A percentile compares a stretch with the other conserved stretches of the same genome.
These are phyloP conservation scores for Temnothorax unifasciatus DNA, from an alignment of 2,888 invertebrate species.

Conservation along the genomic window DNA sequence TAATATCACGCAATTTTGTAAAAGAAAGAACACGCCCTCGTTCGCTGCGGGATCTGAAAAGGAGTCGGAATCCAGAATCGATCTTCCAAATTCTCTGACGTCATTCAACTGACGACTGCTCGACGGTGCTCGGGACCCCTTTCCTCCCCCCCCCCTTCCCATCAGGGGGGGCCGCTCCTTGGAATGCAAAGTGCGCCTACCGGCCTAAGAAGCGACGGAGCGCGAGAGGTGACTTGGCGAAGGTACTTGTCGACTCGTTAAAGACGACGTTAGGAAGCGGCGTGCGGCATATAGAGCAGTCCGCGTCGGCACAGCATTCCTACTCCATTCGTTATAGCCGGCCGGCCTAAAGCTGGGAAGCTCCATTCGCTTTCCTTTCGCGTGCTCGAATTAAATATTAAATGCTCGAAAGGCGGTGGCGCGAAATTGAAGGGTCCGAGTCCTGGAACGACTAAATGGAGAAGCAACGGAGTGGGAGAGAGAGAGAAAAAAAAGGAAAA, in stretches of 20 bases:
- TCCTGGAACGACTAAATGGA: conserved; percentile 72
- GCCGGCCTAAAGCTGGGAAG: conserved; percentile 62
- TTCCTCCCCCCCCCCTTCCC: background rate
- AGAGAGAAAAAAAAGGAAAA: conserved; percentile 48
- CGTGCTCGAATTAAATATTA: conserved; percentile 80
- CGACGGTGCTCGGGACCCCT: conserved; percentile 51
- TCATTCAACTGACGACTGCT: conserved; percentile 50
- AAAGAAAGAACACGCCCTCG: conserved; percentile 25
- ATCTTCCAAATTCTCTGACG: conserved; percentile 59
- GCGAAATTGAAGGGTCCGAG: conserved; percentile 77
- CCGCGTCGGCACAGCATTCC: conserved; percentile 45
- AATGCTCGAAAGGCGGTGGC: conserved; percentile 79
- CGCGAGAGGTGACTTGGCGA: conserved; percentile 77
- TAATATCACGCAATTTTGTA: conserved; percentile 22
- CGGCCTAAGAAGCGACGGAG: conserved; percentile 71
- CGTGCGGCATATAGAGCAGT: conserved; percentile 82
- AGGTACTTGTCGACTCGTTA: conserved; percentile 83
- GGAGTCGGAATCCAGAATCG: conserved; percentile 62
- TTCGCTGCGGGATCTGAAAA: conserved; percentile 20
- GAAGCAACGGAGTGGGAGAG: conserved; percentile 64
- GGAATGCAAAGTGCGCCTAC: conserved; percentile 80
- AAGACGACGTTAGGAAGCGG: conserved; percentile 80
- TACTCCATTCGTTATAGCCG: conserved; percentile 60
- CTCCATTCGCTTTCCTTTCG: conserved; percentile 68
- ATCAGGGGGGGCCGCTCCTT: conserved; percentile 60